Conservation (phyloP, 2,888 invertebrate species). For the Lordiphosa fenestrarum region DNA sequence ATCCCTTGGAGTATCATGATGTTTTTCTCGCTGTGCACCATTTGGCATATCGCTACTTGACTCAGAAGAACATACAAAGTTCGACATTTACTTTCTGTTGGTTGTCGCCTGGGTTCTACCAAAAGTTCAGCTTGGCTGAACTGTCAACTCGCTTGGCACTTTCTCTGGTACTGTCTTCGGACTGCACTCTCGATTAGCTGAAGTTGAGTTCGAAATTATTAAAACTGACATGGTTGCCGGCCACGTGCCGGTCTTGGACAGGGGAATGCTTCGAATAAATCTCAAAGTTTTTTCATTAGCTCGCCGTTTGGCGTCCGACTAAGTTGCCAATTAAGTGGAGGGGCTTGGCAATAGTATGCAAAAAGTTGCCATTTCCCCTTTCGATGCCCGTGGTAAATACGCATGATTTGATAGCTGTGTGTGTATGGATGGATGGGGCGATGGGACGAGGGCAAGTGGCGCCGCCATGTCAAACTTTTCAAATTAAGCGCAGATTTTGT, state of each 20-base stretch:
- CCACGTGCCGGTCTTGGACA: slow-evolving; percentile 35
- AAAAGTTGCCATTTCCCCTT: slow-evolving; percentile 47
- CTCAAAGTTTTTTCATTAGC: slow-evolving; percentile 71
- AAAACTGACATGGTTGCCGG: slow-evolving; percentile 53
- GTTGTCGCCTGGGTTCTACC: background rate
- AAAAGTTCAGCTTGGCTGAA: slow-evolving; percentile 12
- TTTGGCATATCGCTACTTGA: too few species aligned
- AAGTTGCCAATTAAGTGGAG: slow-evolving; percentile 61
- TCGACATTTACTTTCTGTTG: too few species aligned
- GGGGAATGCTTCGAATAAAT: slow-evolving; percentile 45
- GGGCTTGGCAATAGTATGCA: slow-evolving; percentile 53
- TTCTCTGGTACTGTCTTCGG: slow-evolving; percentile 5
- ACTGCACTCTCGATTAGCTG: slow-evolving; percentile 55
- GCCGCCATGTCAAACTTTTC: slow-evolving; percentile 61
- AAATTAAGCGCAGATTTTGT: slow-evolving; percentile 69
- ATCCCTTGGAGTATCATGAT: too few species aligned
- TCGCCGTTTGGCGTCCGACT: slow-evolving; percentile 38
- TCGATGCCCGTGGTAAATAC: slow-evolving; percentile 16
- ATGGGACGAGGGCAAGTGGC: slow-evolving; percentile 15
- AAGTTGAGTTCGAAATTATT: slow-evolving; percentile 57
- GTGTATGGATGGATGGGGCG: background rate
- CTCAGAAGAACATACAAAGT: too few species aligned
- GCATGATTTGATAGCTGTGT: slow-evolving; percentile 23
- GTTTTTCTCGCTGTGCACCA: too few species aligned
- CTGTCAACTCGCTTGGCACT: slow-evolving; percentile 37